These are phyloP conservation scores for Callipepla squamata DNA, from an alignment of 2,113 vertebrate species.

Conservation along the genomic window DNA sequence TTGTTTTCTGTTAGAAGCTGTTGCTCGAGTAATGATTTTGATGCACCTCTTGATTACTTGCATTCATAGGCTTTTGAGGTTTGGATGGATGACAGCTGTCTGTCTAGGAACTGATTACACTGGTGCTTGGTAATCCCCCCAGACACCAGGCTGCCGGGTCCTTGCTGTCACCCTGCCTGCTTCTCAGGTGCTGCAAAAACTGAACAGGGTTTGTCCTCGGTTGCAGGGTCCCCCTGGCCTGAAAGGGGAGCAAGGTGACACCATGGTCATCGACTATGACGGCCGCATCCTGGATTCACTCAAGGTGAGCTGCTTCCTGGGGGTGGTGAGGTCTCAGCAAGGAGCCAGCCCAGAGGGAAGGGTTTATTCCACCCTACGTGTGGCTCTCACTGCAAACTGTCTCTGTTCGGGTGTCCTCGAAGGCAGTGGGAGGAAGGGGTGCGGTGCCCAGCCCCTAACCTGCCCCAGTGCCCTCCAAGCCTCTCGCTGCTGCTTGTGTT, in stretches of 20 bases:
- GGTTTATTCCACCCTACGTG: not conserved
- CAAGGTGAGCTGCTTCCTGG: slow-evolving; percentile 76
- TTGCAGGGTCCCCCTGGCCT: slow-evolving; percentile 75
- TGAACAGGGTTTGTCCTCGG: not conserved
- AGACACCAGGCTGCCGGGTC: not conserved
- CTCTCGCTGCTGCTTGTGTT: not conserved
- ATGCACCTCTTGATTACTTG: not conserved
- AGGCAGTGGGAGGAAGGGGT: not conserved
- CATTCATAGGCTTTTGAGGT: not conserved
- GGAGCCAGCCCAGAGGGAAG: not conserved
- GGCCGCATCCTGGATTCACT: slow-evolving; percentile 91
- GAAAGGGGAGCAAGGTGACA: slow-evolving; percentile 85
- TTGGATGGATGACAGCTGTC: not conserved
- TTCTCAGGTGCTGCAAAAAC: not conserved
- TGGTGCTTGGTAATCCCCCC: not conserved
- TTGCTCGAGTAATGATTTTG: not conserved
- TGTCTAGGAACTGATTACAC: not conserved
- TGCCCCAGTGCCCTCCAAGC: not conserved
- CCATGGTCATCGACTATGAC: slow-evolving; percentile 90
- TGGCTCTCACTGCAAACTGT: not conserved
- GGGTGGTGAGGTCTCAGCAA: fast-evolving
- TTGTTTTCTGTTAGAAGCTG: not conserved
- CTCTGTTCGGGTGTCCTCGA: not conserved
- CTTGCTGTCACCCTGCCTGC: not conserved
- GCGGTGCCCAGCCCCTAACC: fast-evolving